Evolutionary conservation across 2,113 vertebrate genomes (phyloP).

Genomic region (Ploceus nigricollis): DNA sequence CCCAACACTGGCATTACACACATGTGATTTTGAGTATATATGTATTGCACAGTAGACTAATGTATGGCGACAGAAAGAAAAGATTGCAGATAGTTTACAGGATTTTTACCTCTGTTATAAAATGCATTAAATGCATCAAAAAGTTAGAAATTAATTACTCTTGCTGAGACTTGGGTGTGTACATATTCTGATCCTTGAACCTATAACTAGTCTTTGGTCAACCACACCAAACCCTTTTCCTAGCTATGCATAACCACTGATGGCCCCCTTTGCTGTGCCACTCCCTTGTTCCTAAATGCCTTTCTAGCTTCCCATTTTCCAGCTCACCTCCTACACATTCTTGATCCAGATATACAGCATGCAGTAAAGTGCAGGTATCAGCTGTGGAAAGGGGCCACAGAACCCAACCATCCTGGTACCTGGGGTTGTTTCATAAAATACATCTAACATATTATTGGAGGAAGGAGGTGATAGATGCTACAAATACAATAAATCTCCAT

Average conservation of each 20-base stretch:
- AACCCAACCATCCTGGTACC: not conserved
- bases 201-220: not conserved
- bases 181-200: not conserved
- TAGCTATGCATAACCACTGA: not conserved
- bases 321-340: not conserved
- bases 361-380: not conserved
- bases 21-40: not conserved
- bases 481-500: not conserved
- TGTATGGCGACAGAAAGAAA: not conserved
- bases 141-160: not conserved
- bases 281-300: not conserved
- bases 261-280: not conserved
- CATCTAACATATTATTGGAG: not conserved
- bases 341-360: not conserved
- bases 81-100: not conserved
- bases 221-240: not conserved
- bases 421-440: not conserved
- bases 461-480: not conserved
- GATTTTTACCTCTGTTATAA: not conserved
- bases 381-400: not conserved
- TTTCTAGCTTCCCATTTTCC: not conserved
- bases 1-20: not conserved
- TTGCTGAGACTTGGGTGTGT: not conserved
- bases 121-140: not conserved
- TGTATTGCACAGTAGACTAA: not conserved